Conservation (phyloP, 1,140 invertebrate genomes). For the Drosophila tsacasi region DNA sequence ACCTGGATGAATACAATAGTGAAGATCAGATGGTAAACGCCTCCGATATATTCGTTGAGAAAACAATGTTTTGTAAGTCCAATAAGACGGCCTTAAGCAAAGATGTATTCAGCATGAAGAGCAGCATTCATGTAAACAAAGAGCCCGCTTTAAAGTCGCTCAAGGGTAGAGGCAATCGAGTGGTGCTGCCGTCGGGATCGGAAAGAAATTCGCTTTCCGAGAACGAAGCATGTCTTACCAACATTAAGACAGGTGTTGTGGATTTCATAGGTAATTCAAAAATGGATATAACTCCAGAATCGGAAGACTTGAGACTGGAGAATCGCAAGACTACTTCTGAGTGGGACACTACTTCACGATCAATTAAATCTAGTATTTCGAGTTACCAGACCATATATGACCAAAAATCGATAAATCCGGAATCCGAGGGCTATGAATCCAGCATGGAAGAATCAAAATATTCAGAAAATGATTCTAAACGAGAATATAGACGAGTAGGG, state of each 20-base stretch:
- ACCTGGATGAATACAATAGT: background rate
- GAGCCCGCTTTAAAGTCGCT: constrained; percentile 1
- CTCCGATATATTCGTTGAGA: background rate
- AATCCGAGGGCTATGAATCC: background rate
- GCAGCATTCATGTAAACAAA: constrained; percentile 14
- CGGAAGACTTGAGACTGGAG: background rate
- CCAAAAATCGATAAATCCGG: background rate
- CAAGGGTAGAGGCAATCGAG: constrained; percentile 25
- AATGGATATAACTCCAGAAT: too few species aligned
- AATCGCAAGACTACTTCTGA: too few species aligned
- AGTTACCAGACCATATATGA: background rate
- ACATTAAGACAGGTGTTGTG: too few species aligned
- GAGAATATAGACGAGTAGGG: background rate
- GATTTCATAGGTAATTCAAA: too few species aligned
- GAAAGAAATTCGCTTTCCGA: background rate
- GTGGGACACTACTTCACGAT: too few species aligned
- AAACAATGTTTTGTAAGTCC: background rate
- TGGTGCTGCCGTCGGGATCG: background rate
- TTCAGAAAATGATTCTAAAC: accelerated
- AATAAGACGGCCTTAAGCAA: background rate
- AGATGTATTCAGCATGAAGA: constrained; percentile 28
- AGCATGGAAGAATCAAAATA: background rate
- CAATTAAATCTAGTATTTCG: background rate
- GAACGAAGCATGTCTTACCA: accelerated
- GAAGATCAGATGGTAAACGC: background rate